Conservation (phyloP, 2,797 vertebrate genomes). For the Dromococcyx pavoninus region DNA sequence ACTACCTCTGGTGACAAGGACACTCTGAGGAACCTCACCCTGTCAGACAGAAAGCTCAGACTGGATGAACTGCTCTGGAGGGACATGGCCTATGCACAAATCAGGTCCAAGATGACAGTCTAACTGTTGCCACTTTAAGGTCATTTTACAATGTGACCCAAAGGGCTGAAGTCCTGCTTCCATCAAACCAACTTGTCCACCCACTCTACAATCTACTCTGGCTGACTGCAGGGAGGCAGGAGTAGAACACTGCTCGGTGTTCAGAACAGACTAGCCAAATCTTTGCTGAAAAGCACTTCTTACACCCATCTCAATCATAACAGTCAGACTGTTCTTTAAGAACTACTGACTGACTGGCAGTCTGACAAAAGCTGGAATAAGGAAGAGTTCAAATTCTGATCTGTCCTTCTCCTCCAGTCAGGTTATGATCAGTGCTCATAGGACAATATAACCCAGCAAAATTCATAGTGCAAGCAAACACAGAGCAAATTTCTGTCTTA, state of each 20-base stretch:
- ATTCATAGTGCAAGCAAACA: background rate
- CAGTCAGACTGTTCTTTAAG: background rate
- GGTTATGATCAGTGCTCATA: background rate
- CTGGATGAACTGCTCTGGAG: background rate
- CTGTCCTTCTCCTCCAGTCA: background rate
- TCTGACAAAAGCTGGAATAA: background rate
- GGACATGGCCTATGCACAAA: accelerated
- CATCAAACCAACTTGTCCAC: background rate
- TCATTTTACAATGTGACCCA: background rate
- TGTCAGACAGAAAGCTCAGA: background rate
- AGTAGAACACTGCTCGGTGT: background rate
- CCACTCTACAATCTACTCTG: background rate
- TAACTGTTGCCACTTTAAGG: background rate
- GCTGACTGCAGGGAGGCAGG: background rate
- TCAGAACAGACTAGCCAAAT: background rate
- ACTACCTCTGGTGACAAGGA: background rate
- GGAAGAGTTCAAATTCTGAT: background rate
- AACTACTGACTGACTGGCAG: background rate
- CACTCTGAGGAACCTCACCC: background rate
- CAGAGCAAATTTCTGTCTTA: background rate
- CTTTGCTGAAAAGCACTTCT: background rate
- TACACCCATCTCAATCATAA: background rate
- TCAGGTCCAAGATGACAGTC: background rate
- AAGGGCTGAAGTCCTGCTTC: background rate
- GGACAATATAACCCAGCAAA: background rate